Percentiles rank a stretch among this genome's conserved stretches.
These are phyloP conservation scores for Gnatocerus cornutus DNA, from an alignment of 2,888 invertebrate species.

Conservation along the genomic window DNA sequence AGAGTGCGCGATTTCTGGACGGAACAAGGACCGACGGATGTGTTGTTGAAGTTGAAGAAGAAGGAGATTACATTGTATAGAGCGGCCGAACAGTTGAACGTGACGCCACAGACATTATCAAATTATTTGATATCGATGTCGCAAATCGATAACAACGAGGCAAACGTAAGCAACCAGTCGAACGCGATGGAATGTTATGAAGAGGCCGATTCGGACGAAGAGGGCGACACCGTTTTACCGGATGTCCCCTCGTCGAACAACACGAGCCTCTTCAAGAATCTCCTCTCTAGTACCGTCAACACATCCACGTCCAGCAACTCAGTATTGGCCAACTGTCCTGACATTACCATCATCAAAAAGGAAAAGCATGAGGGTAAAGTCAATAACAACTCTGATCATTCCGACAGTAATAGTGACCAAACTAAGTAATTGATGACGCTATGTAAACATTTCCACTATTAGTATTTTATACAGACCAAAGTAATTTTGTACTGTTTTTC, in stretches of 20 bases:
- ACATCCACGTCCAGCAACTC: conserved; percentile 68
- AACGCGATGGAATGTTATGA: conserved; percentile 69
- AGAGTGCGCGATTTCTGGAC: conserved; percentile 85
- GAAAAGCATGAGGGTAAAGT: conserved; percentile 72
- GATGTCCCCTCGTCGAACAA: conserved; percentile 69
- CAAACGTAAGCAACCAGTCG: conserved; percentile 69
- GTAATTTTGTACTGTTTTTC: conserved; percentile 69
- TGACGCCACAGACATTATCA: conserved; percentile 82
- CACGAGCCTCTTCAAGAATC: conserved; percentile 64
- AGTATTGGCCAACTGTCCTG: conserved; percentile 74
- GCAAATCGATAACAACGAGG: conserved; percentile 71
- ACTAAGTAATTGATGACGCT: conserved; percentile 58
- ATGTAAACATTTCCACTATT: conserved; percentile 67
- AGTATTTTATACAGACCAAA: conserved; percentile 73
- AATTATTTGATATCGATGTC: conserved; percentile 79
- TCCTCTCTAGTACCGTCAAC: conserved; percentile 48
- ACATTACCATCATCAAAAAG: conserved; percentile 77
- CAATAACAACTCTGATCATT: conserved; percentile 71
- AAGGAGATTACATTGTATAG: conserved; percentile 83
- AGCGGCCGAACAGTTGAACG: conserved; percentile 84
- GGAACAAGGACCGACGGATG: conserved; percentile 84
- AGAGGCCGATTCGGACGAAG: conserved; percentile 70
- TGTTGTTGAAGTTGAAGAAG: conserved; percentile 80
- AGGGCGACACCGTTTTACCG: conserved; percentile 71
- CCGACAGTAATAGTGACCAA: conserved; percentile 67